Conservation (phyloP, 2,888 invertebrate species). For the Myopa testacea region DNA sequence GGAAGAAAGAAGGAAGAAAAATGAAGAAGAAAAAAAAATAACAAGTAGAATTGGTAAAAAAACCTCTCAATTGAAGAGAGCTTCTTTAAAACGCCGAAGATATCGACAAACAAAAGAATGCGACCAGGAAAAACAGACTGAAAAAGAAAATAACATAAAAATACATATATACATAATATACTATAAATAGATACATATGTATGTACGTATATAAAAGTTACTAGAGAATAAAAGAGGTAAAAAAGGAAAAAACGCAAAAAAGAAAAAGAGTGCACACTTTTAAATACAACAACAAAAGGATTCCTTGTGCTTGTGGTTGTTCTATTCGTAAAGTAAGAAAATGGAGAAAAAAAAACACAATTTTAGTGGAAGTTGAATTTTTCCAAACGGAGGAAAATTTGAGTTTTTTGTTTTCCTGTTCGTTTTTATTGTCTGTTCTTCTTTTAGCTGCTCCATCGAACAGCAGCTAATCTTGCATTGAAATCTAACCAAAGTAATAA, state of each 20-base stretch:
- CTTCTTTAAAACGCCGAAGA: not conserved
- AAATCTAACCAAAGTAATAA: conserved; percentile 33
- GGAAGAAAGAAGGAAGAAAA: not conserved
- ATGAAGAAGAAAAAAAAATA: not conserved
- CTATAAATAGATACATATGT: too few relatives aligned
- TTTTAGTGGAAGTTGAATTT: conserved; percentile 4
- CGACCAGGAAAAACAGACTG: not conserved
- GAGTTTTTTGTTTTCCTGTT: not conserved
- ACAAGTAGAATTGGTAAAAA: too few relatives aligned
- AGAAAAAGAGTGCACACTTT: not conserved
- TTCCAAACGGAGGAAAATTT: not conserved
- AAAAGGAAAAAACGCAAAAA: not conserved
- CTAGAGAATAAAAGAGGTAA: not conserved
- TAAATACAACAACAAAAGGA: conserved; percentile 17
- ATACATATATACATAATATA: not conserved
- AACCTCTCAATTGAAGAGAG: not conserved
- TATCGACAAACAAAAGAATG: conserved; percentile 13
- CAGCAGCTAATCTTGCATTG: conserved; percentile 34
- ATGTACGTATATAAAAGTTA: too few relatives aligned
- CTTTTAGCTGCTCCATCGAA: not conserved
- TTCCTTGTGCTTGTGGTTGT: not conserved
- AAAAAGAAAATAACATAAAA: not conserved
- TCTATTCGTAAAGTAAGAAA: not conserved
- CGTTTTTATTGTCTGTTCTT: not conserved
- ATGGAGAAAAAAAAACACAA: not conserved